Base-by-base conservation (phyloP, 2,888 invertebrate species). In the Keiferia lycopersicella region DNA sequence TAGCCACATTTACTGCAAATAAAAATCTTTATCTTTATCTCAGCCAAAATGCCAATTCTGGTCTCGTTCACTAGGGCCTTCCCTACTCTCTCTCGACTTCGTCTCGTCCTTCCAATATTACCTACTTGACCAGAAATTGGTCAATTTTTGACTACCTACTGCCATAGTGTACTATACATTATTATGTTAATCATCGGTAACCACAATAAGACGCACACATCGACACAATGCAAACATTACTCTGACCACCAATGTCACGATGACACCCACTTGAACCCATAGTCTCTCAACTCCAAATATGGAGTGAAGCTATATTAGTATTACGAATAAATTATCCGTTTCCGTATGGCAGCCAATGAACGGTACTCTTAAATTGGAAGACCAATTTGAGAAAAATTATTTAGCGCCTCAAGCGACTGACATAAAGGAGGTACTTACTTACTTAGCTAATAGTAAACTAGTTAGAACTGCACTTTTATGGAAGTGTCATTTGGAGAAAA, bases 261-360 rank as follows among this genome's bases (percentile, higher is more conserved):
- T 68, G 66, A 78, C 84, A 79, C 87, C 86, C 81, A 86, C 87
- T 77, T 79, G 74, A 76, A 72, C 77, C 71, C 22, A 51, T 51
- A 18, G 18, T 10, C 70, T 66, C 70, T 69, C 66, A 65, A 65
- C 69, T 67, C 88, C 86, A 78, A 80, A 85, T 85, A 82, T 65
- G 82, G 84, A 71, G 68, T 72, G 72, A 71, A 69, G 72, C 71
- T 71, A 73, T 74, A 71, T 69, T 75, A 71, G 77, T 81, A 81
- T 75, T 79, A 77, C 76, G 82, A 82, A 86, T 86, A 81, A 77
- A 81, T 81, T 84, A 87, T 78, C 76, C 69, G 78, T 79, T 83
- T 81, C 84, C 83, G 78, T 81, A 76, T 74, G 76, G 72, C 77
- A 73, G 76, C 73, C 75, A 75, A 80, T 76, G 73, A 85, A 86